Evolutionary conservation across 2,797 vertebrate genomes (phyloP), one percentile per base, ranked within the genome.

Genomic region (Centroberyx gerrardi): DNA sequence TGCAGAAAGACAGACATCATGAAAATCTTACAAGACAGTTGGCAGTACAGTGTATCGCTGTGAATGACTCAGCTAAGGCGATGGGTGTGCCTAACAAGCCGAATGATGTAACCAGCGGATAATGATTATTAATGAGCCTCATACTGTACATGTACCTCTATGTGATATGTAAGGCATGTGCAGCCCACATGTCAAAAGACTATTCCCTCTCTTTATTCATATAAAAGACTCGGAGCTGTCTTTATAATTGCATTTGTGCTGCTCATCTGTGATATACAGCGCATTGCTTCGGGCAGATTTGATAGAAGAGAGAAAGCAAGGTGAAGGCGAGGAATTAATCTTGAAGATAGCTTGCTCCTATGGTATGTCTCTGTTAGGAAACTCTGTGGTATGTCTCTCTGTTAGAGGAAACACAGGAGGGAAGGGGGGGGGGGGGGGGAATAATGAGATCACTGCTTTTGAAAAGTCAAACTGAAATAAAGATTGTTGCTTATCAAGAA

Each of bases 111-210:
- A 91, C 91, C 79, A 0, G 14, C 18, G 27, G 71, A 90, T 88
- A 88, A 90, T 87, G 88, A 84, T 90, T 88, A 91, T 92, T 91
- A 91, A 92, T 91, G 88, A 87, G 73, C 73, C 55, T 74, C 72
- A 29, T 75, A 87, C 85, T 87, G 80, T 87, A 82, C 18, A 27
- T 72, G 71, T 28, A 33, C 64, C 78, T 80, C 70, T 76, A 8
- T 71, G 17, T 78, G 76, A 84, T 79, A 55, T 85, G 82, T 85
- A 83, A 81, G 79, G 74, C 85, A 76, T 78, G 76, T 67, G 78
- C 80, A n/a, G 84, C 79, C 68, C 82, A 83, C 88, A 71, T 72
- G 80, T 81, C 86, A 84, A 81, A 79, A 81, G 86, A 77, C 84
- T 55, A 87, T 88, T 87, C 73, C 77, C 78, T 80, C 62, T 87